These are phyloP conservation scores for Drosophila sp. DNA, from an alignment of 1,140 invertebrate genomes.

Conservation along the genomic window DNA sequence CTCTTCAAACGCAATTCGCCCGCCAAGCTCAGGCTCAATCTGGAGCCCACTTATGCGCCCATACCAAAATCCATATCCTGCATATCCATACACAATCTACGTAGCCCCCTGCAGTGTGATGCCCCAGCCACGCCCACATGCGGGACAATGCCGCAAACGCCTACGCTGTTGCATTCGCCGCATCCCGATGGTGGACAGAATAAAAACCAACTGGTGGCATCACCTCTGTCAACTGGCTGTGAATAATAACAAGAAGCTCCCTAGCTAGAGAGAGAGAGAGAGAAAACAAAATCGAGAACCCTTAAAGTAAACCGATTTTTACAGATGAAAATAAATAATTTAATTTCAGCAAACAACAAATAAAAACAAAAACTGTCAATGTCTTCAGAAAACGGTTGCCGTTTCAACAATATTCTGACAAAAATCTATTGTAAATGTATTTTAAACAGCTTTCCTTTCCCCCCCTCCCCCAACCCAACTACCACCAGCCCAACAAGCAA, in stretches of 20 bases:
- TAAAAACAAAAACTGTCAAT: background rate
- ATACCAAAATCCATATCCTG: conserved; percentile 76
- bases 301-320: conserved; percentile 14
- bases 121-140: conserved; percentile 64
- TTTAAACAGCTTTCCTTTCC: conserved; percentile 22
- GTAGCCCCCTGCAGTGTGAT: conserved; percentile 43
- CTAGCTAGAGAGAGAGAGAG: too few relatives aligned
- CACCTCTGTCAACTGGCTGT: conserved; percentile 58
- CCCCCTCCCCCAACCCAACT: conserved; percentile 16
- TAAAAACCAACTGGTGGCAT: conserved; percentile 39
- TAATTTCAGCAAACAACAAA: background rate
- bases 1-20: conserved; percentile 77
- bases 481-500: too few relatives aligned
- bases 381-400: conserved; percentile 10
- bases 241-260: conserved; percentile 42
- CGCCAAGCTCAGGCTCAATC: conserved; percentile 74
- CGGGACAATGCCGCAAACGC: conserved; percentile 38
- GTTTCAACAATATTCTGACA: conserved; percentile 8
- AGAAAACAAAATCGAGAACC: conserved; percentile 35
- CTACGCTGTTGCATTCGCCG: conserved; percentile 7
- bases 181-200: conserved; percentile 15
- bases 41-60: conserved; percentile 67
- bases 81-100: conserved; percentile 63
- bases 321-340: conserved; percentile 32
- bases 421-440: conserved; percentile 56